Conservation (phyloP, 2,888 invertebrate genomes). For the Spilosoma lubricipeda region DNA sequence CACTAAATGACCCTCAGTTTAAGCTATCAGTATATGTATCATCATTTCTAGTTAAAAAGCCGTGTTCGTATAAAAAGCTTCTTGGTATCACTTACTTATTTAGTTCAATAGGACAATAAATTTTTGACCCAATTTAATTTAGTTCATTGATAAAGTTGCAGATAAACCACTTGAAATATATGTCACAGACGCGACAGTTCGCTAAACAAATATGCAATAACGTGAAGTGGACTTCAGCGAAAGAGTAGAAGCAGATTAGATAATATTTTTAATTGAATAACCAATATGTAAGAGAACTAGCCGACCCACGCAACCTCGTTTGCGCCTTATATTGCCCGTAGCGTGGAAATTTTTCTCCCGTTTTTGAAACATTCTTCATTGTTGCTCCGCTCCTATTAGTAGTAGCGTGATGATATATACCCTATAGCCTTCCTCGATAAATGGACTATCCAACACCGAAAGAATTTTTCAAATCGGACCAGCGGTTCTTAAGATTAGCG, state of each 20-base stretch:
- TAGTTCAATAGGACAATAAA: not conserved
- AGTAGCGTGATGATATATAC: no score
- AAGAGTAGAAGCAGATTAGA: slow-evolving; percentile 16
- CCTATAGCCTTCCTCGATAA: no score
- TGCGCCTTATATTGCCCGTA: no score
- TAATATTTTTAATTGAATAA: slow-evolving; percentile 7
- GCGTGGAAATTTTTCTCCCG: no score
- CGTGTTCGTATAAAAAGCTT: not conserved
- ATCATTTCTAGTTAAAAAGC: not conserved
- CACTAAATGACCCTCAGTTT: not conserved
- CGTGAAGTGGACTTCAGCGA: slow-evolving; percentile 3
- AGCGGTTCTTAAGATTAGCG: no score
- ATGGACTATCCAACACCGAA: no score
- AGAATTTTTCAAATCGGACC: no score
- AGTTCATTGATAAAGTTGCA: slow-evolving; percentile 6
- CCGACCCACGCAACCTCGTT: no score
- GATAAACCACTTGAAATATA: slow-evolving; percentile 26
- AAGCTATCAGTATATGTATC: not conserved
- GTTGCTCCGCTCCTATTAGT: no score
- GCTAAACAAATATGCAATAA: slow-evolving; percentile 1
- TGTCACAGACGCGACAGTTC: not conserved
- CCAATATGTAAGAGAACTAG: not conserved
- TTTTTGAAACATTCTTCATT: no score
- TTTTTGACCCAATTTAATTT: slow-evolving; percentile 7
- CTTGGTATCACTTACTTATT: not conserved